Conservation (phyloP, 2,113 vertebrate species). For the Todiramphus saurophagus region DNA sequence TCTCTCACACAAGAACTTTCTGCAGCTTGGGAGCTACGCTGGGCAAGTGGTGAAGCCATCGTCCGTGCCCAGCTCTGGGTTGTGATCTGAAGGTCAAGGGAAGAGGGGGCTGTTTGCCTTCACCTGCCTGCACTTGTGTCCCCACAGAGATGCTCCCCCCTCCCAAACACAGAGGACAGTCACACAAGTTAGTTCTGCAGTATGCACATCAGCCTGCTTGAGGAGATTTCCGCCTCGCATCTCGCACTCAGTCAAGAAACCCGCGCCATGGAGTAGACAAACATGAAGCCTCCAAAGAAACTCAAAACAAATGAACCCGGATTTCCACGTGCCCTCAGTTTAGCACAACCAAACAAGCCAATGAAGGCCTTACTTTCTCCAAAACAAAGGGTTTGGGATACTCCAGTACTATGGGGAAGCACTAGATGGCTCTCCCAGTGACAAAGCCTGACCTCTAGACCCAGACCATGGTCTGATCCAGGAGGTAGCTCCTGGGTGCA, state of each 20-base stretch:
- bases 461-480: background rate
- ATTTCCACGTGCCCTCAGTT: background rate
- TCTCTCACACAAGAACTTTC: background rate
- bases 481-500: background rate
- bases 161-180: background rate
- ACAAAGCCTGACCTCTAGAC: background rate
- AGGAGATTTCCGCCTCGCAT: background rate
- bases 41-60: accelerated
- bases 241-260: background rate
- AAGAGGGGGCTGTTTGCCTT: background rate
- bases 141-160: background rate
- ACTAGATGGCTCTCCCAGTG: background rate
- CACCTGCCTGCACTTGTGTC: background rate
- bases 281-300: background rate
- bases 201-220: accelerated
- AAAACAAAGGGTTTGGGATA: background rate
- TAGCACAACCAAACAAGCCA: background rate
- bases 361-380: background rate
- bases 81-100: background rate
- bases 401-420: background rate
- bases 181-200: background rate
- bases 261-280: background rate
- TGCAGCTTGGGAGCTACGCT: background rate
- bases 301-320: background rate
- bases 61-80: accelerated